A percentile compares a stretch with the other conserved stretches of the same genome.
Evolutionary conservation across 1,140 invertebrate species (phyloP).

Genomic region (Danaus melanippus): DNA sequence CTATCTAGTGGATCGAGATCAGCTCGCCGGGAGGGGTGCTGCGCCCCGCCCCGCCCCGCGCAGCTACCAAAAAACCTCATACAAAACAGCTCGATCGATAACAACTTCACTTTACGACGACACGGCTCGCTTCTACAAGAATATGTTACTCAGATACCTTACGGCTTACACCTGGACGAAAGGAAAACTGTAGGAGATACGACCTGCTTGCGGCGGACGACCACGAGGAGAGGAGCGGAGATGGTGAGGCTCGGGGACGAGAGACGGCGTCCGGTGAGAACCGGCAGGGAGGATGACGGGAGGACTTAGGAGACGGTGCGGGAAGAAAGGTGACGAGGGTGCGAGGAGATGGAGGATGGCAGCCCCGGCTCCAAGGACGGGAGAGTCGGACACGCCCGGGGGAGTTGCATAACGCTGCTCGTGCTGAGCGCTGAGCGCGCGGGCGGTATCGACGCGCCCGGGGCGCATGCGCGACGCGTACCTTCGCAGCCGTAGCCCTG

Average conservation of each 20-base stretch:
- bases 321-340: conserved; percentile 2
- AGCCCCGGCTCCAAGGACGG: neutral
- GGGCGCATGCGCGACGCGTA: conserved; percentile 57
- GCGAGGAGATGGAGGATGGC: conserved; percentile 2
- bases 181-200: too few species aligned
- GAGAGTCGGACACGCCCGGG: conserved; percentile 36
- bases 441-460: conserved; percentile 52
- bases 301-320: conserved; percentile 3
- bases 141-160: too few species aligned
- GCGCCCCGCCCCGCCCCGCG: conserved; percentile 47
- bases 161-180: too few species aligned
- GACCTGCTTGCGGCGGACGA: too few species aligned
- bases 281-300: conserved; percentile 6
- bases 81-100: conserved; percentile 67
- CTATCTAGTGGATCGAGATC: conserved; percentile 25
- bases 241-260: conserved; percentile 21
- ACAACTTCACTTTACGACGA: conserved; percentile 41
- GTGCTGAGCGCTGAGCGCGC: conserved; percentile 52
- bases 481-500: conserved; percentile 99
- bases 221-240: neutral
- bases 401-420: conserved; percentile 62
- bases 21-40: conserved; percentile 34
- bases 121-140: conserved; percentile 21
- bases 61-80: conserved; percentile 54
- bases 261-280: conserved; percentile 13